A percentile compares a stretch with the other conserved stretches of the same genome.
phyloP scores from a whole-genome alignment of 2,113 vertebrate genomes.

The Neolamprologus sp. region DNA sequence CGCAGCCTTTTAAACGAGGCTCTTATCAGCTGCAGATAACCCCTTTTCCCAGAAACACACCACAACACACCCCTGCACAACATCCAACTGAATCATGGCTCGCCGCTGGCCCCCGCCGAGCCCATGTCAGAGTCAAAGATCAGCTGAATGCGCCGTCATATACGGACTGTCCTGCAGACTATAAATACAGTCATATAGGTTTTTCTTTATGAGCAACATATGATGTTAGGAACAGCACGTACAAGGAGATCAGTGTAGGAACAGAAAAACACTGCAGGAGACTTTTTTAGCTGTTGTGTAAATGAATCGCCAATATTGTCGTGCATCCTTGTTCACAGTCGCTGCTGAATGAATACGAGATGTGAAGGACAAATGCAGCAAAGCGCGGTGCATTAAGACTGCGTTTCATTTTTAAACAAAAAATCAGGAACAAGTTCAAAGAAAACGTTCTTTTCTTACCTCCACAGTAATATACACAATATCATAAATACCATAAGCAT shows the following conservation, averaged over 20 bases:
- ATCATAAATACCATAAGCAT: neutral
- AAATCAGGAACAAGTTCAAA: neutral
- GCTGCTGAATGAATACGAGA: neutral
- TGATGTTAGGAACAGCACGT: neutral
- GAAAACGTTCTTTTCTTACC: fast-evolving
- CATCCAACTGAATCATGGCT: slow-evolving; percentile 48
- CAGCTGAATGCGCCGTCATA: neutral
- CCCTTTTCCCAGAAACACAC: slow-evolving; percentile 62
- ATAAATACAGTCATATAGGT: neutral
- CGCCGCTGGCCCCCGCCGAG: neutral
- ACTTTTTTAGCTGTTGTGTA: neutral
- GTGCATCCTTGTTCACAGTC: neutral
- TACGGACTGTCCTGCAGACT: neutral
- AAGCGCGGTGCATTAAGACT: neutral
- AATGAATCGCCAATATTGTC: neutral
- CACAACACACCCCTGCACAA: slow-evolving; percentile 65
- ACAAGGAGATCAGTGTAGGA: neutral
- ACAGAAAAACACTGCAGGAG: neutral
- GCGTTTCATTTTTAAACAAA: neutral
- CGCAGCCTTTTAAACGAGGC: slow-evolving; percentile 75
- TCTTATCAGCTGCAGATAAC: slow-evolving; percentile 77
- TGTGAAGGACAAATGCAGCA: neutral
- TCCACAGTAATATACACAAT: neutral
- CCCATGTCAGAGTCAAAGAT: neutral
- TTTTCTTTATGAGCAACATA: neutral